Evolutionary conservation across 2,797 vertebrate genomes (phyloP).

Genomic region (Megalops cyprinoides): DNA sequence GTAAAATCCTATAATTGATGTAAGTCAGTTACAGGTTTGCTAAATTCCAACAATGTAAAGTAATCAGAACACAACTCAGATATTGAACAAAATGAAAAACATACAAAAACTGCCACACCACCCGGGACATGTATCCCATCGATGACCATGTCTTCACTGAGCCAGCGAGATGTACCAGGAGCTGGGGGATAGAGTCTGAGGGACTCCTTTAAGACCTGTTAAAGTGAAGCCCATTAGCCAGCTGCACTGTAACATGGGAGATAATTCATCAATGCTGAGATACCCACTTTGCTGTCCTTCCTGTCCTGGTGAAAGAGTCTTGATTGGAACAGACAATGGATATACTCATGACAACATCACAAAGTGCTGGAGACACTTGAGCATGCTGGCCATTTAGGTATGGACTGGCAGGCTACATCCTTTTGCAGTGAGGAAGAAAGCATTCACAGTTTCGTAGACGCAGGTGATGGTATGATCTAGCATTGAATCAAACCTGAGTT

Average conservation of each 20-base stretch:
- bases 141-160: constrained; percentile 72
- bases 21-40: too few relatives aligned
- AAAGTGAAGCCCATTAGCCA: background rate
- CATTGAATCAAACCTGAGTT: too few relatives aligned
- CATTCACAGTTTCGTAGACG: too few relatives aligned
- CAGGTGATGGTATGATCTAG: too few relatives aligned
- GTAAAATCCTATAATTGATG: too few relatives aligned
- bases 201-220: constrained; percentile 87
- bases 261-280: background rate
- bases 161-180: constrained; percentile 76
- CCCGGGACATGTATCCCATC: constrained; percentile 76
- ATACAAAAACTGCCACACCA: constrained; percentile 62
- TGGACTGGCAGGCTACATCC: too few relatives aligned
- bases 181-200: constrained; percentile 83
- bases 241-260: background rate
- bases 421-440: too few relatives aligned
- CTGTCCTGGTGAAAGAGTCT: background rate
- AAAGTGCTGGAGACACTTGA: too few relatives aligned
- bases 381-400: too few relatives aligned
- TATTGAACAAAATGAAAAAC: constrained; percentile 42
- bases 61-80: background rate
- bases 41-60: background rate
- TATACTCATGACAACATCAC: too few relatives aligned
- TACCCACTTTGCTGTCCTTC: background rate
- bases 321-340: too few relatives aligned